Evolutionary conservation across 1,140 invertebrate genomes (phyloP).

Genomic region (Trissolcus basalis): DNA sequence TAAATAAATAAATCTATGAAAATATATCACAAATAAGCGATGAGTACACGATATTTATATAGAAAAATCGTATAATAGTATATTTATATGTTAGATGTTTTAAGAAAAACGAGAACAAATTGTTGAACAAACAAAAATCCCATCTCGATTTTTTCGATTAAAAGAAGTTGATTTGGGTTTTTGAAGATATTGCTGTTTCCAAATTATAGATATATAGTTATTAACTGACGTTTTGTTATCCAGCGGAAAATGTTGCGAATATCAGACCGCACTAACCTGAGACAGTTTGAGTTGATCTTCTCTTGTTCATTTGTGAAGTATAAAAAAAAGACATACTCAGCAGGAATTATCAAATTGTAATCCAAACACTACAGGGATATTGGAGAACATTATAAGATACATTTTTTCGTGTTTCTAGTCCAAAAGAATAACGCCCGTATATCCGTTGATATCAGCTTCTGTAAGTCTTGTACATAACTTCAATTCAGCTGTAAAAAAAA

Average conservation of each 20-base stretch:
- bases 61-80: conserved; percentile 15
- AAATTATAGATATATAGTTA: no score
- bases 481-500: neutral
- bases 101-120: conserved; percentile 20
- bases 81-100: conserved; percentile 47
- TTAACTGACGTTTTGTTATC: no score
- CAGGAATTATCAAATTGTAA: no score
- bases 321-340: neutral
- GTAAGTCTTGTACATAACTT: conserved; percentile 31
- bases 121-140: neutral
- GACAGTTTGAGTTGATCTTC: no score
- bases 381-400: conserved; percentile 1
- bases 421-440: conserved; percentile 13
- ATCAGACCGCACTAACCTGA: conserved; percentile 14
- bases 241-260: neutral
- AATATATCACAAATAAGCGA: neutral
- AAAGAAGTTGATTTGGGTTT: no score
- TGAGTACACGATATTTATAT: conserved; percentile 32
- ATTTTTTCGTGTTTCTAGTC: conserved; percentile 13
- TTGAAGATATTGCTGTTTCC: no score
- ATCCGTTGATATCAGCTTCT: conserved; percentile 21
- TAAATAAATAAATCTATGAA: conserved; percentile 4
- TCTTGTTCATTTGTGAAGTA: neutral
- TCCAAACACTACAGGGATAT: conserved; percentile 18
- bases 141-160: neutral